Evolutionary conservation across 2,113 vertebrate species (phyloP).

Genomic region (Thinocorus orbignyianus): DNA sequence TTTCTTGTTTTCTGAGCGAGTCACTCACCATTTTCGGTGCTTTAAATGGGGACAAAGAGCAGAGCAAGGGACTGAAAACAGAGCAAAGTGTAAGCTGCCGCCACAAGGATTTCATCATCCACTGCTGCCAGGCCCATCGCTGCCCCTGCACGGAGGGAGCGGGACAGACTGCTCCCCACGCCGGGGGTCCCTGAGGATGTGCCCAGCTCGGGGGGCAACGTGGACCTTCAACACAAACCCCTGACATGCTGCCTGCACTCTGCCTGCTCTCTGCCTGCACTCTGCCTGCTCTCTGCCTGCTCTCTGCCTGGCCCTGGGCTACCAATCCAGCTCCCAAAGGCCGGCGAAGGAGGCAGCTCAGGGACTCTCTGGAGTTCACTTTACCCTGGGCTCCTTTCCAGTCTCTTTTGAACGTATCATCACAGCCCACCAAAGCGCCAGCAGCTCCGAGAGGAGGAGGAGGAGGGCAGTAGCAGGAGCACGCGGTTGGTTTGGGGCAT

Average conservation of each 20-base stretch:
- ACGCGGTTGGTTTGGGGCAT: background rate
- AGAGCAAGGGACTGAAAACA: slow-evolving; percentile 29
- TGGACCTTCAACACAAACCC: background rate
- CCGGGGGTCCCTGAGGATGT: background rate
- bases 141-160: background rate
- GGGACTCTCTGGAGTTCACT: background rate
- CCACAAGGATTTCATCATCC: background rate
- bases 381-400: background rate
- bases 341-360: background rate
- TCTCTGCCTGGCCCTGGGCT: background rate
- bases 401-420: background rate
- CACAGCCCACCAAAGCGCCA: background rate
- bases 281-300: background rate
- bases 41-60: slow-evolving; percentile 37
- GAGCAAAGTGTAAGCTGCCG: slow-evolving; percentile 6
- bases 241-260: background rate
- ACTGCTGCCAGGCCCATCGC: background rate
- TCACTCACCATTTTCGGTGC: background rate
- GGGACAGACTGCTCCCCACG: rapidly evolving
- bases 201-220: background rate
- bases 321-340: background rate
- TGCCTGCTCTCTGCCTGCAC: too few relatives aligned
- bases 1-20: background rate
- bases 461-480: background rate
- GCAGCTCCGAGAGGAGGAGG: background rate